Evolutionary conservation across 2,113 vertebrate genomes (phyloP), one percentile per base, ranked within the genome.

Genomic region (Gobiocypris rarus): DNA sequence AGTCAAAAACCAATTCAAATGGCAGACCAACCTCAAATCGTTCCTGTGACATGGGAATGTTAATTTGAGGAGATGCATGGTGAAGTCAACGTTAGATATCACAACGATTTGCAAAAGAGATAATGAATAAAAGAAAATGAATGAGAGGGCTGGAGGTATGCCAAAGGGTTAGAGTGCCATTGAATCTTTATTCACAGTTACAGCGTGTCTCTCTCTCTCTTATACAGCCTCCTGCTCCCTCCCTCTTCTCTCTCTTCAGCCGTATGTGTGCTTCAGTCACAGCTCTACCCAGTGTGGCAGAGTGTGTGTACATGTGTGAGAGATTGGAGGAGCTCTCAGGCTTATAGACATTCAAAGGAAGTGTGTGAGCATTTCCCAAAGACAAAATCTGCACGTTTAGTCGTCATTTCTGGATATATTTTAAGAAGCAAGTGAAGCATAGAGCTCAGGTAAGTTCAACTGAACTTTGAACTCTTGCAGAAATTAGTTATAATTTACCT

Each of bases 231-330:
- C 22, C 24, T n/a, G 58, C 41, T 80, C 65, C 9, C 34, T 78
- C 43, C 59, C 24, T 70, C 14, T 75, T 58, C 74, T 78, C 80
- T 70, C 65, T 59, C 45, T 59, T 50, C 19, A n/a, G 34, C 31
- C 15, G 19, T 76, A 83, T 87, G 54, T 87, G 78, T 85, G 79
- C 71, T 83, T 80, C 67, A 77, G 31, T 78, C 74, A 78, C 24
- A 71, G 73, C 38, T 41, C 58, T 84, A 89, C 86, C 91, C 90
- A 90, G 83, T 86, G 89, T 90, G 91, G 88, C 88, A 83, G 78
- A 87, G 90, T 65, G 88, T 86, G 85, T 75, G 76, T 88, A 89
- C 88, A 83, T 88, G 82, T 78, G 77, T 84, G 71, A 76, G 73
- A 59, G 61, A 52, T 58, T 45, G 88, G 41, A 81, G 78, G 76